Evolutionary conservation across 53 echinoderm and acorn worm species (phyloP), one percentile per base, ranked within the genome.

Genomic region (Actinopyga echinites): DNA sequence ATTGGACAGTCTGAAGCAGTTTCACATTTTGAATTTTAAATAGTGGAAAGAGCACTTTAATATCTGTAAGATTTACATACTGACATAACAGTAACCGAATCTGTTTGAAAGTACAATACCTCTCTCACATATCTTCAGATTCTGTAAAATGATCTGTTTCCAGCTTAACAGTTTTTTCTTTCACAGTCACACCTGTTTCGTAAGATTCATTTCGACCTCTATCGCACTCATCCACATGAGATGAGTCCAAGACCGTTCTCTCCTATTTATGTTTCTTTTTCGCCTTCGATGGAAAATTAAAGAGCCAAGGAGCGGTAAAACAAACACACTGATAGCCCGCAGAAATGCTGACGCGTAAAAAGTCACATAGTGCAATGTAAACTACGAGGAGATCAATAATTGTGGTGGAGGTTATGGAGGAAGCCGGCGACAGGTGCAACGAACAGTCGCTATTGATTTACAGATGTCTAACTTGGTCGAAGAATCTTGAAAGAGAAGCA

Each of bases 311-410:
- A 22, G 21, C 40, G 11, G 71, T 71, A 71, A 71, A 71, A 71
- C 42, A 71, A 38, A 71, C 71, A 71, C 37, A 42, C 44, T 26
- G 26, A 71, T 40, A 40, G 71, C 71, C 71, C 25, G 71, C 40
- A 42, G 71, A 40, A 42, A 36, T n/a, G 40, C 40, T 26, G 44
- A 22, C 40, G 71, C 44, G 42, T 40, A 40, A 40, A 22, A 44
- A 71, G 71, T 71, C 71, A 71, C 42, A 71, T n/a, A 71, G 71
- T 40, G 71, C 71, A 71, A 71, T 38, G 71, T 37, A 71, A 71
- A 71, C 71, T 71, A 25, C 71, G 25, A 24, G 7, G 24, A 71
- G 71, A 71, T 71, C 71, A 71, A 71, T 71, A 71, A 44, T 71
- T 71, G 21, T 71, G 71, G 71, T 40, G 38, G 71, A 71, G 44